phyloP scores from a whole-genome alignment of 2,113 vertebrate species.

The Dipodomys ordii region DNA sequence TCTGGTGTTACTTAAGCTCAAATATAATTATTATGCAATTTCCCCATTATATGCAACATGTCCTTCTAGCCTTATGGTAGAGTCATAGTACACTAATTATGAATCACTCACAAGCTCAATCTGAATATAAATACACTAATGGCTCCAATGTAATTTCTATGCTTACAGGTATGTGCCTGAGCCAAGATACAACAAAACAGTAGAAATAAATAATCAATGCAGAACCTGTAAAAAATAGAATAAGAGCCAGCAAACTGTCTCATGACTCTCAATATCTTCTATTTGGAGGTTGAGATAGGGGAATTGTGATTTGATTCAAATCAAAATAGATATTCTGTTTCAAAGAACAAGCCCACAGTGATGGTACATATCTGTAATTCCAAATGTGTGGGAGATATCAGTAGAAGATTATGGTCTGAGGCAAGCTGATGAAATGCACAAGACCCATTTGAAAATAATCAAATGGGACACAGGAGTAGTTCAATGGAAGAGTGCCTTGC shows the following conservation, averaged over 20 bases:
- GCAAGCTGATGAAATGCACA: too few species aligned
- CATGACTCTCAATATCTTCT: too few species aligned
- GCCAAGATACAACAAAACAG: neutral
- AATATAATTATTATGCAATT: slow-evolving; percentile 88
- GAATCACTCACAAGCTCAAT: slow-evolving; percentile 39
- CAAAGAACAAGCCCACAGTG: too few species aligned
- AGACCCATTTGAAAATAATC: too few species aligned
- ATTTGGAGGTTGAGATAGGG: too few species aligned
- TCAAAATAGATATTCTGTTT: too few species aligned
- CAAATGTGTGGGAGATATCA: too few species aligned
- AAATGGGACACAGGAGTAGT: too few species aligned
- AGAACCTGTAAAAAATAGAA: neutral
- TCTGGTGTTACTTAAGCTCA: slow-evolving; percentile 86
- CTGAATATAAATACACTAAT: slow-evolving; percentile 31
- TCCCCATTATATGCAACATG: slow-evolving; percentile 81
- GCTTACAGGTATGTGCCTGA: neutral
- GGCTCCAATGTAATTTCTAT: neutral
- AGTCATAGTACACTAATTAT: slow-evolving; percentile 55
- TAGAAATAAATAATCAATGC: neutral
- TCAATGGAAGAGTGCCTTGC: too few species aligned
- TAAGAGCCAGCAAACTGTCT: neutral
- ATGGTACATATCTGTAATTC: too few species aligned
- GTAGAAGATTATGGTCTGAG: too few species aligned
- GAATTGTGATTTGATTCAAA: too few species aligned
- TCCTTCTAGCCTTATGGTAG: slow-evolving; percentile 75